Evolutionary conservation across 2,113 vertebrate species (phyloP).

Genomic region (Hippocampus comes): DNA sequence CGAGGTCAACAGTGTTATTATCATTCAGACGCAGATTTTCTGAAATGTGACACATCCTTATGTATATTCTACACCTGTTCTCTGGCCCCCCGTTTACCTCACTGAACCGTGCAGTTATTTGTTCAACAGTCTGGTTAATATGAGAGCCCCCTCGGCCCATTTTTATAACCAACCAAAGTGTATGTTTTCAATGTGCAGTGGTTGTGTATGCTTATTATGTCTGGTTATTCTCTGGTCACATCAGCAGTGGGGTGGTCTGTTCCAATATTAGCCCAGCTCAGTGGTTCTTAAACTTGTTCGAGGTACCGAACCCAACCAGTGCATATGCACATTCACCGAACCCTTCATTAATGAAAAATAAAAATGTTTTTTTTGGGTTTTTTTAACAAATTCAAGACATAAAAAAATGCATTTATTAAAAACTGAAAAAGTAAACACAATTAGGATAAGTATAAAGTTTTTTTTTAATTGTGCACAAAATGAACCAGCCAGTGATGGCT

Average conservation of each 20-base stretch:
- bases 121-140: not conserved
- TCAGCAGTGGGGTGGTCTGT: not conserved
- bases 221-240: conserved; percentile 1
- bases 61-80: conserved; percentile 37
- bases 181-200: not conserved
- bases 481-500: too few species aligned
- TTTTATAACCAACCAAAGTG: not conserved
- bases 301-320: too few species aligned
- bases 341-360: too few species aligned
- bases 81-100: conserved; percentile 8
- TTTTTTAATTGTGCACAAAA: too few species aligned
- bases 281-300: too few species aligned
- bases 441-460: too few species aligned
- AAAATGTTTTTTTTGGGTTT: too few species aligned
- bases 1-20: conserved; percentile 22
- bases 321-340: too few species aligned
- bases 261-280: not conserved
- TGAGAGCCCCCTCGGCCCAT: not conserved
- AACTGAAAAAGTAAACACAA: too few species aligned
- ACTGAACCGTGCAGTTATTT: conserved; percentile 19
- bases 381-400: too few species aligned
- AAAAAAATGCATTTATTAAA: too few species aligned
- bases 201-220: conserved; percentile 6
- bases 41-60: conserved; percentile 40
- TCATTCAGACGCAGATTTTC: conserved; percentile 13